phyloP scores from a whole-genome alignment of 2,797 vertebrate species.

The Hapalemur alaotrensis region DNA sequence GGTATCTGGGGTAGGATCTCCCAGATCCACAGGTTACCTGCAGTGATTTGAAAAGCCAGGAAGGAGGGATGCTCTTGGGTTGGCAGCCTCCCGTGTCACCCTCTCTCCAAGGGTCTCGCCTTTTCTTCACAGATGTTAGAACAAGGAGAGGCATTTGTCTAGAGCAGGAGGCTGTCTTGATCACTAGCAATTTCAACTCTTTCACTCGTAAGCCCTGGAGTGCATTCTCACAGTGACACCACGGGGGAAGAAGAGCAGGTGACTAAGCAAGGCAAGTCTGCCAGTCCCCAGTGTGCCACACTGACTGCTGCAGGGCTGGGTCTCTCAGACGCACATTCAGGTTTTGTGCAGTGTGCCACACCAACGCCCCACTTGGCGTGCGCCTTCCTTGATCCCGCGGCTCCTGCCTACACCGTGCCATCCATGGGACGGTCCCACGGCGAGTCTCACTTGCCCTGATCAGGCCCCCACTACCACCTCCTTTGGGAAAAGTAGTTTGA shows the following conservation, averaged over 20 bases:
- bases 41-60: background rate
- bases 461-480: background rate
- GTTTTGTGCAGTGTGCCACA: background rate
- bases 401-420: background rate
- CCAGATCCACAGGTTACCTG: background rate
- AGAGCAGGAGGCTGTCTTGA: background rate
- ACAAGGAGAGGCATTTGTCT: background rate
- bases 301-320: fast-evolving
- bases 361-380: background rate
- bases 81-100: background rate
- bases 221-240: background rate
- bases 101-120: background rate
- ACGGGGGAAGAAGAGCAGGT: background rate
- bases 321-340: background rate
- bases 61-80: fast-evolving
- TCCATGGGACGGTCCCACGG: fast-evolving
- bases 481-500: background rate
- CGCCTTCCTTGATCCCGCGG: too few species aligned
- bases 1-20: background rate
- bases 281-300: background rate
- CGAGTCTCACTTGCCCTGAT: too few species aligned
- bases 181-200: background rate
- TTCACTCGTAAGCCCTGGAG: fast-evolving
- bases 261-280: background rate
- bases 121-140: background rate